Base-by-base conservation (phyloP, 2,888 invertebrate species). In the Isotomurus palustris region DNA sequence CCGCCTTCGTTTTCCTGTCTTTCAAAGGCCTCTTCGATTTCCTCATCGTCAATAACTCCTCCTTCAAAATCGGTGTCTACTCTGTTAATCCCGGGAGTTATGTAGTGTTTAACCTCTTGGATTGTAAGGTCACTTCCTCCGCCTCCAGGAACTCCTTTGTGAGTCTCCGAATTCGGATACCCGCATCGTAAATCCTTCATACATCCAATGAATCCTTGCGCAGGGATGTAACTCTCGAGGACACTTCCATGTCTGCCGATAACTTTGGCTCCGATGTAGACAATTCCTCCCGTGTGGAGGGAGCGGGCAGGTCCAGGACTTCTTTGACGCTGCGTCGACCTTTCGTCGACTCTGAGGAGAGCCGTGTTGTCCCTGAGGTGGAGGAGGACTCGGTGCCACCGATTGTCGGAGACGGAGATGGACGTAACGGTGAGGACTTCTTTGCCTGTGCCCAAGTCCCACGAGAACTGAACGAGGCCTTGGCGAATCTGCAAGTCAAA, bases 391-490 rank as follows among this genome's bases (percentile, higher is more conserved):
- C 84, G 83, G 74, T 91, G 91, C 91, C 91, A 91, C 68, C 83
- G 81, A 4, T 91, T 90, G 73, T 91, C 49, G 27, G 87, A 84
- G n/a, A 90, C 81, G 71, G 83, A 83, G n/a, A 84, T 78, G 57
- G 85, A 84, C 28, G 84, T 82, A 2, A 89, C 86, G 62, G 87
- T 82, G 28, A 92, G 86, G 53, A 86, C 77, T 35, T 90, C 92
- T 76, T 88, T 88, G 5, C 95, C 96, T 67, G 88, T 87, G 21
- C 96, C 96, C 68, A 94, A 82, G 75, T 96, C 91, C 79, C 93
- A 91, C 66, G 89, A 83, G 76, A 91, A 92, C 75, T 91, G 91
- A 12, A 93, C 83, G 48, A 83, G 83, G 1, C 94, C 95, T 74
- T 91, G 88, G 19, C 83, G 84, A 53, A 88, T 80, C 81, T 82